Conservation (phyloP, 2,113 vertebrate genomes). For the Ammospiza nelsoni region DNA sequence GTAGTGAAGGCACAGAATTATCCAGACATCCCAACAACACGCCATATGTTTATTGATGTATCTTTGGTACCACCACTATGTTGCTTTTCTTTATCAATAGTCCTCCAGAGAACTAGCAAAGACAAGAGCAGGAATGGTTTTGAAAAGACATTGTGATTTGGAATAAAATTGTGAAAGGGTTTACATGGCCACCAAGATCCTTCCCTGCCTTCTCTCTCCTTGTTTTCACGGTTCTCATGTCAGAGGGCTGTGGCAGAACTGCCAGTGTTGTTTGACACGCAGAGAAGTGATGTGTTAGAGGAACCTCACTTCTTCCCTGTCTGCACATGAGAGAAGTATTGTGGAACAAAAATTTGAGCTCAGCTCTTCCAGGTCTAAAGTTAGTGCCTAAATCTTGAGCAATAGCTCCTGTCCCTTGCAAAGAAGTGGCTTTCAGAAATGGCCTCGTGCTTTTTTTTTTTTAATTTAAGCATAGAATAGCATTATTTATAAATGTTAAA, state of each 20-base stretch:
- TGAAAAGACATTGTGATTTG: not conserved
- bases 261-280: not conserved
- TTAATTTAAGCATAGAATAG: not conserved
- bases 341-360: not conserved
- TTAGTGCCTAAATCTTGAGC: not conserved
- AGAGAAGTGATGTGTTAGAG: not conserved
- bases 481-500: not conserved
- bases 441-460: not conserved
- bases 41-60: not conserved
- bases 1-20: not conserved
- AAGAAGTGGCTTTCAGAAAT: not conserved
- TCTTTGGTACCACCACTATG: not conserved
- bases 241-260: accelerated
- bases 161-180: not conserved
- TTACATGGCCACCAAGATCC: not conserved
- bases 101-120: not conserved
- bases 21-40: not conserved
- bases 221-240: accelerated
- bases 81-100: not conserved
- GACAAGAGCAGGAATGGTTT: not conserved
- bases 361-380: not conserved
- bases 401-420: not conserved
- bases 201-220: not conserved
- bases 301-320: not conserved
- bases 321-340: not conserved